Evolutionary conservation across 2,797 vertebrate species (phyloP).

Genomic region (Orestias chungarensis): DNA sequence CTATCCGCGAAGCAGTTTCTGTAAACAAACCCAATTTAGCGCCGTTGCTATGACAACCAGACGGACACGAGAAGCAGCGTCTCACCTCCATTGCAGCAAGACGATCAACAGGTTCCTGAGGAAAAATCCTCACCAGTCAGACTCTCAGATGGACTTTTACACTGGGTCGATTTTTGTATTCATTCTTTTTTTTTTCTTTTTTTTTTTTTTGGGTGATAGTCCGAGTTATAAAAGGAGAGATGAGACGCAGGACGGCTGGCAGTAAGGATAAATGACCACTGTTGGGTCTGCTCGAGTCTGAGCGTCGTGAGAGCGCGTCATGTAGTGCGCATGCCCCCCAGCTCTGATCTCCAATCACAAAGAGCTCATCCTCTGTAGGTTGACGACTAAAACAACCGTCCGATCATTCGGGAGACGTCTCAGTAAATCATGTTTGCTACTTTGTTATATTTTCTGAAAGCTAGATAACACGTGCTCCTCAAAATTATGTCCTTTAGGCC

Average conservation of each 20-base stretch:
- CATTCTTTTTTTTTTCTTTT: too few relatives aligned
- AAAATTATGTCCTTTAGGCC: not conserved
- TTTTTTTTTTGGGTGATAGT: too few relatives aligned
- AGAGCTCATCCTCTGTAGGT: conserved; percentile 53
- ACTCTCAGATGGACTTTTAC: not conserved
- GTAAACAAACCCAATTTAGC: conserved; percentile 9
- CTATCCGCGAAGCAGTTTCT: conserved; percentile 29
- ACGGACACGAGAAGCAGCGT: conserved; percentile 34
- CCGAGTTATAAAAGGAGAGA: conserved; percentile 39
- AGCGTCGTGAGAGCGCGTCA: conserved; percentile 36
- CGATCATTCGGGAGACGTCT: not conserved
- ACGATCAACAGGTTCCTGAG: conserved; percentile 73
- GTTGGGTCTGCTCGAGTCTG: conserved; percentile 46
- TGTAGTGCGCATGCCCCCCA: conserved; percentile 70
- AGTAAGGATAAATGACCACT: conserved; percentile 37
- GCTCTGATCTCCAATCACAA: conserved; percentile 62
- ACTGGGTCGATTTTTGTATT: too few relatives aligned
- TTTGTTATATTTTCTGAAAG: not conserved
- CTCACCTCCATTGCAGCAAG: conserved; percentile 70
- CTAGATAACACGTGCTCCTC: not conserved
- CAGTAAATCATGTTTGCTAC: not conserved
- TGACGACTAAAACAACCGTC: conserved; percentile 16
- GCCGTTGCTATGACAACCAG: conserved; percentile 48
- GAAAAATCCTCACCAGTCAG: conserved; percentile 14
- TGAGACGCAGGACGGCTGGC: conserved; percentile 10